Evolutionary conservation across 2,888 invertebrate species (phyloP).

Genomic region (Drosophila picticornis): DNA sequence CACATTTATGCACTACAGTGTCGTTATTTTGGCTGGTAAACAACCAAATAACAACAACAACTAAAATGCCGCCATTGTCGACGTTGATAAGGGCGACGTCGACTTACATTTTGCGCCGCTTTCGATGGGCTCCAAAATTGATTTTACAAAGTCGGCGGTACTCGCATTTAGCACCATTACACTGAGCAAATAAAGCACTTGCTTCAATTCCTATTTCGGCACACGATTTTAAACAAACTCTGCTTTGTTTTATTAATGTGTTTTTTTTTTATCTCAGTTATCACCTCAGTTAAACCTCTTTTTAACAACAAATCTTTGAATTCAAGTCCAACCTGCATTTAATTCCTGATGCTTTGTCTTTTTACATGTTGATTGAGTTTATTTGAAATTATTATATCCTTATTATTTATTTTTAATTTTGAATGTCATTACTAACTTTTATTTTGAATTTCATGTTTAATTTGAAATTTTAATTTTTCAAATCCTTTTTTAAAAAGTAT

Average conservation of each 20-base stretch:
- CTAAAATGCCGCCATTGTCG: slow-evolving; percentile 68
- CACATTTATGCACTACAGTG: slow-evolving; percentile 41
- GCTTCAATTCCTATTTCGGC: not conserved
- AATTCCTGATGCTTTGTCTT: rapidly evolving
- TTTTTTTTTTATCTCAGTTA: too few relatives aligned
- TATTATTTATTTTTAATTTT: not conserved
- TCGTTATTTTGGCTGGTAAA: slow-evolving; percentile 81
- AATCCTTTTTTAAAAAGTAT: not conserved
- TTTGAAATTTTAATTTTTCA: not conserved
- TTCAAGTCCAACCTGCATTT: not conserved
- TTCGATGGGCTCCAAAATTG: slow-evolving; percentile 68
- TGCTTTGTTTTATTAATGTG: not conserved
- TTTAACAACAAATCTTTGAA: not conserved
- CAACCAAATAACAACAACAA: slow-evolving; percentile 77
- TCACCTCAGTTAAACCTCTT: too few relatives aligned
- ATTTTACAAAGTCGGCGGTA: slow-evolving; percentile 77
- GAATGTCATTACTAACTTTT: not conserved
- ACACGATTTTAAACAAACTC: not conserved
- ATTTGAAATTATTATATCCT: not conserved
- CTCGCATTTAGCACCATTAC: slow-evolving; percentile 86
- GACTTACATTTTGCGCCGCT: slow-evolving; percentile 45
- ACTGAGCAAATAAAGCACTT: slow-evolving; percentile 4
- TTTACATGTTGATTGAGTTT: not conserved
- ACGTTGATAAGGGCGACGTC: slow-evolving; percentile 82
- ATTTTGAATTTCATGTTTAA: not conserved